Percentiles rank a stretch among this genome's conserved stretches.
phyloP scores from a whole-genome alignment of 1,140 invertebrate genomes.

The Olivierus martensii region DNA sequence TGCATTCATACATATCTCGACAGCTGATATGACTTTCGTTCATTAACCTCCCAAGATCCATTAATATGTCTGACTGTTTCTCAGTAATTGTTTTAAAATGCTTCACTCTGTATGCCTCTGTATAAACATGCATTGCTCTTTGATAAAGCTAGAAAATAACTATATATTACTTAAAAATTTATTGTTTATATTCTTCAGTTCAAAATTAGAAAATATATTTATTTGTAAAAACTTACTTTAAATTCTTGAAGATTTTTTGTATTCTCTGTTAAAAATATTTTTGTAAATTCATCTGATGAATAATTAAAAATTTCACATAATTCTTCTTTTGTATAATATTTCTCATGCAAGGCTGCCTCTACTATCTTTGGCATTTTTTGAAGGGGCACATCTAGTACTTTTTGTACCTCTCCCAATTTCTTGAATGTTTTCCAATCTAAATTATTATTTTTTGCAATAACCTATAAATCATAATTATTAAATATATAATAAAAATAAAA shows the following conservation, averaged over 20 bases:
- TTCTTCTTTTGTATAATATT: slow-evolving; percentile 60
- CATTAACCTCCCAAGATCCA: slow-evolving; percentile 68
- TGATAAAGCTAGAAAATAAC: slow-evolving; percentile 60
- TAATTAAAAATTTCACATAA: slow-evolving; percentile 50
- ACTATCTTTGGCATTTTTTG: slow-evolving; percentile 4
- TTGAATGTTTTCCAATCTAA: slow-evolving; percentile 46
- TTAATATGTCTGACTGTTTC: slow-evolving; percentile 26
- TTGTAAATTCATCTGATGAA: slow-evolving; percentile 43
- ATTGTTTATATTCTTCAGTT: too few relatives aligned
- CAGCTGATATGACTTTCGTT: slow-evolving; percentile 74
- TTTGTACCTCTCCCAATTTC: slow-evolving; percentile 51
- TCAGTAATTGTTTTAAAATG: slow-evolving; percentile 54
- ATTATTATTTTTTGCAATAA: slow-evolving; percentile 50
- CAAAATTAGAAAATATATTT: too few relatives aligned
- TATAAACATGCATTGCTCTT: slow-evolving; percentile 76
- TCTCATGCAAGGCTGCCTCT: slow-evolving; percentile 43
- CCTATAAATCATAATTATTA: slow-evolving; percentile 29
- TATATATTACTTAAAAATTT: too few relatives aligned
- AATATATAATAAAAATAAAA: too few relatives aligned
- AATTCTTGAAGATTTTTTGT: slow-evolving; percentile 10
- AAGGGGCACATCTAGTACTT: slow-evolving; percentile 5
- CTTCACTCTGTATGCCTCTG: slow-evolving; percentile 53
- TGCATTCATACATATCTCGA: slow-evolving; percentile 79
- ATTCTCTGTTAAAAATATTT: slow-evolving; percentile 10
- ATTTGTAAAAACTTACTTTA: slow-evolving; percentile 12